Conservation (phyloP, 53 echinoderm and acorn worm genomes). For the Paracentrotus lividus region DNA sequence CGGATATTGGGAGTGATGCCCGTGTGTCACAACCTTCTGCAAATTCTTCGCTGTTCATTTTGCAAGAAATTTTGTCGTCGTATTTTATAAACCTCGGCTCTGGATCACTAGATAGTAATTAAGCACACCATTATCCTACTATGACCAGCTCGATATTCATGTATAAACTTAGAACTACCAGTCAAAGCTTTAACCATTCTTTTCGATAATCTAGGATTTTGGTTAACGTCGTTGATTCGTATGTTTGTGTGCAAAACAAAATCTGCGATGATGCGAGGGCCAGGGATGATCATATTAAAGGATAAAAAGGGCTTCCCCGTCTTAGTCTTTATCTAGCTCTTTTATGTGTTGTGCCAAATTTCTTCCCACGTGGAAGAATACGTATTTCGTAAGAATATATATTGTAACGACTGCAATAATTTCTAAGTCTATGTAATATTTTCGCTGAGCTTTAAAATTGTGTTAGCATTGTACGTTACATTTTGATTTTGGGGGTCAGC, state of each 20-base stretch:
- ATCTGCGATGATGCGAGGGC: neutral
- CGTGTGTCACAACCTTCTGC: slow-evolving; percentile 12
- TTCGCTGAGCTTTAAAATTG: neutral
- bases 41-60: slow-evolving; percentile 31
- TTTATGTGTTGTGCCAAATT: neutral
- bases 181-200: no score
- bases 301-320: neutral
- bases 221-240: no score
- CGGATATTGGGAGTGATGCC: neutral
- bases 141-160: no score
- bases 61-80: no score
- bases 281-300: neutral
- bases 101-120: no score
- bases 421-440: neutral
- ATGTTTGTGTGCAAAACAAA: neutral
- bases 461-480: neutral
- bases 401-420: slow-evolving; percentile 2
- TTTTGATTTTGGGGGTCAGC: neutral
- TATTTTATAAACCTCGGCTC: no score
- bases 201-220: no score
- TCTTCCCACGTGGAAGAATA: no score
- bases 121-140: no score
- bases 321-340: neutral
- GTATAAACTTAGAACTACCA: no score
- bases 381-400: neutral